phyloP scores from a whole-genome alignment of 2,888 invertebrate genomes.

The Orthosia gothica region DNA sequence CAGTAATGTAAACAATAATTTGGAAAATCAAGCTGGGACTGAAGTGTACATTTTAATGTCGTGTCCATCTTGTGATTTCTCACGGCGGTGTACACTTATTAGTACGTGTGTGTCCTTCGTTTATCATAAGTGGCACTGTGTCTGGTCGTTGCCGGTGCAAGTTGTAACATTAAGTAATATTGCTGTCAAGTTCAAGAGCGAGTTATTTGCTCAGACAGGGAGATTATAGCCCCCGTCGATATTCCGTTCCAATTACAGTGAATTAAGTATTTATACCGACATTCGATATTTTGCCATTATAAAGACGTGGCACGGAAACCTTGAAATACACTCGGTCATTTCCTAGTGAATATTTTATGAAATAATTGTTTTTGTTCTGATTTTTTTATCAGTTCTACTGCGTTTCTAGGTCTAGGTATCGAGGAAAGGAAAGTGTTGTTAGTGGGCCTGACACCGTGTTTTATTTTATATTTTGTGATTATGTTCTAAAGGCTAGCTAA shows the following conservation, averaged over 20 bases:
- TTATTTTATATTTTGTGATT: neutral
- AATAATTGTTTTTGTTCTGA: neutral
- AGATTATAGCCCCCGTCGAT: neutral
- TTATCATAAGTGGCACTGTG: too few species aligned
- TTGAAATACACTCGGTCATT: neutral
- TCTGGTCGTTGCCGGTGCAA: neutral
- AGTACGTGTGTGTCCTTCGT: neutral
- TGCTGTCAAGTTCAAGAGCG: neutral
- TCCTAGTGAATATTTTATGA: slow-evolving; percentile 9
- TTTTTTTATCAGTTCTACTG: neutral
- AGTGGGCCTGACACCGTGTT: neutral
- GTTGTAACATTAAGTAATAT: neutral
- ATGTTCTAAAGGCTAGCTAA: neutral
- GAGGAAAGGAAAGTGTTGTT: neutral
- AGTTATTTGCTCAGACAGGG: neutral
- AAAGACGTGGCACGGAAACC: neutral
- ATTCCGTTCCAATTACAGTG: neutral
- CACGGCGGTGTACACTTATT: neutral
- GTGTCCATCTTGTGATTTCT: neutral
- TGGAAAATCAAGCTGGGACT: neutral
- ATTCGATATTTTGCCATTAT: neutral
- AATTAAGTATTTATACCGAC: neutral
- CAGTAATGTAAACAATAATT: neutral
- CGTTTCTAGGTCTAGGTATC: neutral
- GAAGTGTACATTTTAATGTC: too few species aligned